Evolutionary conservation across 1,140 invertebrate species (phyloP).

Genomic region (Mizuhopecten yessoensis): DNA sequence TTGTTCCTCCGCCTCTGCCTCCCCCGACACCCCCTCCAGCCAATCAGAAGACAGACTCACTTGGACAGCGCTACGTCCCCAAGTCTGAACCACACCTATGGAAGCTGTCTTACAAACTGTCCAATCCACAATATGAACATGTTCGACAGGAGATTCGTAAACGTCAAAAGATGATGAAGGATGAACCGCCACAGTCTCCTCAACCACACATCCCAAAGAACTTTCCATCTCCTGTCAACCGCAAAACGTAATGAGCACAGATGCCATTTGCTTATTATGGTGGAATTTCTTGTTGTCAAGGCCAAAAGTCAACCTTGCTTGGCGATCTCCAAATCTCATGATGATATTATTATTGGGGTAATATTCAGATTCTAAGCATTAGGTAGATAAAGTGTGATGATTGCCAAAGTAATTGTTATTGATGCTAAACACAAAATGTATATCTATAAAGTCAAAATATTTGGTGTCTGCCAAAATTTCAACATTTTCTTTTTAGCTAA

Average conservation of each 20-base stretch:
- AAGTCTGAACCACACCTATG: slow-evolving; percentile 75
- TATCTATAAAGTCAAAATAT: no score
- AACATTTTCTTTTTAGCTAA: no score
- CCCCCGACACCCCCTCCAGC: slow-evolving; percentile 72
- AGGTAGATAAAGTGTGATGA: no score
- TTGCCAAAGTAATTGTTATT: no score
- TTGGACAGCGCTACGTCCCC: slow-evolving; percentile 75
- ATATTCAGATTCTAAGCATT: no score
- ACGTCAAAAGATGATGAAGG: slow-evolving; percentile 63
- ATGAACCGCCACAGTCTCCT: slow-evolving; percentile 55
- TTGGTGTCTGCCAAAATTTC: no score
- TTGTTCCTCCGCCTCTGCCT: slow-evolving; percentile 73
- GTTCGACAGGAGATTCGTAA: slow-evolving; percentile 74
- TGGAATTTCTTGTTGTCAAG: background rate
- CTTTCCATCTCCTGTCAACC: slow-evolving; percentile 68
- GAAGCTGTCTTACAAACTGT: slow-evolving; percentile 80
- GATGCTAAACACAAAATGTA: no score
- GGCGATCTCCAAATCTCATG: background rate
- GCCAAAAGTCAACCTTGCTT: background rate
- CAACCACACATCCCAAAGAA: slow-evolving; percentile 59
- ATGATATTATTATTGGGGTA: no score
- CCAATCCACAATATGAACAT: slow-evolving; percentile 76
- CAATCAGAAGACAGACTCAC: slow-evolving; percentile 75
- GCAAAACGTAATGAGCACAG: background rate
- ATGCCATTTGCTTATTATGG: background rate